Conservation (phyloP, 2,888 invertebrate species). For the Morpho deidamia region DNA sequence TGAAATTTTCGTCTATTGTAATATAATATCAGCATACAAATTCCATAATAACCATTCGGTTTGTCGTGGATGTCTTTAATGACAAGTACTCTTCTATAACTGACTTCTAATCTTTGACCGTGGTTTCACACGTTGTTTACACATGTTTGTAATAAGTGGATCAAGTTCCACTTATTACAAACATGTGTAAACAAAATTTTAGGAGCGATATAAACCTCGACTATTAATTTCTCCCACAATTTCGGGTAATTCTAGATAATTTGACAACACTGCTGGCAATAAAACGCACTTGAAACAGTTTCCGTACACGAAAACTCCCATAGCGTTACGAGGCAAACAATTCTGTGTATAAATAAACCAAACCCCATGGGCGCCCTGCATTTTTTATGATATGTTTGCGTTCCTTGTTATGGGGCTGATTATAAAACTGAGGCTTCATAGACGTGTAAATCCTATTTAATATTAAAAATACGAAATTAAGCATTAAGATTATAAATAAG, state of each 20-base stretch:
- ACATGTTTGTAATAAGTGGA: background rate
- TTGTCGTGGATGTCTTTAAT: no score
- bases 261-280: conserved; percentile 2
- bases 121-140: no score
- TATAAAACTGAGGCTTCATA: background rate
- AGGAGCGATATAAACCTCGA: no score
- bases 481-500: no score
- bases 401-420: background rate
- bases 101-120: no score
- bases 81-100: no score
- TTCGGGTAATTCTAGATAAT: background rate
- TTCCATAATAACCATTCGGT: no score
- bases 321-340: conserved; percentile 8
- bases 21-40: no score
- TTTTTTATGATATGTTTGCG: conserved; percentile 7
- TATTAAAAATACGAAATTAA: no score
- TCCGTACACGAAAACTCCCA: conserved; percentile 11
- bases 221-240: background rate
- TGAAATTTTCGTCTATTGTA: no score
- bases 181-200: no score
- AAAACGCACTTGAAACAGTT: conserved; percentile 8
- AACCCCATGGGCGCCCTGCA: conserved; percentile 2
- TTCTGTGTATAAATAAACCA: conserved; percentile 8
- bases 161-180: no score
- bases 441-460: background rate